Evolutionary conservation across 2,797 vertebrate species (phyloP).

Genomic region (Carapus acus): DNA sequence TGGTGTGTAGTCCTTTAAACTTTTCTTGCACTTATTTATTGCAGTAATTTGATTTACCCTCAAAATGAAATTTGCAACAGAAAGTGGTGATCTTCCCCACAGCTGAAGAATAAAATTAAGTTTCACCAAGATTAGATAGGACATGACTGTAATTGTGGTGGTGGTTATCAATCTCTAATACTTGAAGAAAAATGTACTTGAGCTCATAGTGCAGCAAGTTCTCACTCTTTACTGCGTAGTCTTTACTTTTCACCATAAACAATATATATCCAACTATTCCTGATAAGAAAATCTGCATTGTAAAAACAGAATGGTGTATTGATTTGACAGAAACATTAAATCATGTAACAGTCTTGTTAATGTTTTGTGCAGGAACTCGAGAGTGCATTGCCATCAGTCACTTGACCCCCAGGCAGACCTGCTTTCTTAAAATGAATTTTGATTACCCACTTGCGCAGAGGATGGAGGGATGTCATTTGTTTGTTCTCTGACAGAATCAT

Average conservation of each 20-base stretch:
- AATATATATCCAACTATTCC: no score
- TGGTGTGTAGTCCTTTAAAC: background rate
- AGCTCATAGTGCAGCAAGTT: no score
- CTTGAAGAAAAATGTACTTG: no score
- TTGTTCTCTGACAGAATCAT: no score
- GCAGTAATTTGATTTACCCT: no score
- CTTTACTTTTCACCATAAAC: no score
- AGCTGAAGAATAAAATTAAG: no score
- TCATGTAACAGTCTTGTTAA: background rate
- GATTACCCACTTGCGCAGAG: background rate
- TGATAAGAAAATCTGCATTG: background rate
- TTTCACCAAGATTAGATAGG: no score
- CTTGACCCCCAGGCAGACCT: background rate
- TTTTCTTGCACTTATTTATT: background rate
- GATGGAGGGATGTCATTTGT: background rate
- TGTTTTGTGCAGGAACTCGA: background rate
- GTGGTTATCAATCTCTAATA: no score
- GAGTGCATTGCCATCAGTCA: background rate
- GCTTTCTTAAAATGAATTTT: background rate
- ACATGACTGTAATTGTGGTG: no score
- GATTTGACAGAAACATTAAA: background rate
- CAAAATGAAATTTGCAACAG: background rate
- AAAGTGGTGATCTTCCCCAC: background rate
- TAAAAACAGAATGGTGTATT: background rate
- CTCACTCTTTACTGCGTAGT: no score